phyloP scores from a whole-genome alignment of 2,797 vertebrate genomes.

The Ambastaia sidthimunki region DNA sequence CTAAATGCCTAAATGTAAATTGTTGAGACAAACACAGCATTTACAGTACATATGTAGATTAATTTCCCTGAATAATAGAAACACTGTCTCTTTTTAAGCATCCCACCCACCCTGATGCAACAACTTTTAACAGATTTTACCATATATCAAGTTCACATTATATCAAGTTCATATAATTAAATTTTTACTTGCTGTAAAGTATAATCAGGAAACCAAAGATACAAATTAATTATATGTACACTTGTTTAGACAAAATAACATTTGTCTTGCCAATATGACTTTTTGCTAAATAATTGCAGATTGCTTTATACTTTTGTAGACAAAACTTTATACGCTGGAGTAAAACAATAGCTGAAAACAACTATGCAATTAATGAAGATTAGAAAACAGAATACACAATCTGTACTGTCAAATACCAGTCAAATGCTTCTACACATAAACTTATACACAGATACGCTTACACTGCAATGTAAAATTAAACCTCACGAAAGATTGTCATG shows the following conservation, averaged over 20 bases:
- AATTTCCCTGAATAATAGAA: background rate
- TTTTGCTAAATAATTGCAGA: background rate
- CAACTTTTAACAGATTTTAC: background rate
- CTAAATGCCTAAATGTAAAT: background rate
- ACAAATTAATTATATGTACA: background rate
- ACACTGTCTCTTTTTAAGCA: background rate
- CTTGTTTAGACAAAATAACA: background rate
- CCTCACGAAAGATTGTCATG: background rate
- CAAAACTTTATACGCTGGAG: background rate
- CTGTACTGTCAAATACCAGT: background rate
- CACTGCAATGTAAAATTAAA: background rate
- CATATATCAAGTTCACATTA: background rate
- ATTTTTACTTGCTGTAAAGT: background rate
- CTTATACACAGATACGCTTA: background rate
- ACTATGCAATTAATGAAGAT: too few relatives aligned
- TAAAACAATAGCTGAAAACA: background rate
- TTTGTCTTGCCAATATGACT: background rate
- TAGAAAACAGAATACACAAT: too few relatives aligned
- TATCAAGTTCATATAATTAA: background rate
- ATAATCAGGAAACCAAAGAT: background rate
- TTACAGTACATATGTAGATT: background rate
- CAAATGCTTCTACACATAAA: background rate
- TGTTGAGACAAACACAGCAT: background rate
- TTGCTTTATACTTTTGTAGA: background rate
- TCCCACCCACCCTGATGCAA: background rate